phyloP scores from a whole-genome alignment of 1,140 invertebrate genomes.

The Ptiloglossa arizonensis region DNA sequence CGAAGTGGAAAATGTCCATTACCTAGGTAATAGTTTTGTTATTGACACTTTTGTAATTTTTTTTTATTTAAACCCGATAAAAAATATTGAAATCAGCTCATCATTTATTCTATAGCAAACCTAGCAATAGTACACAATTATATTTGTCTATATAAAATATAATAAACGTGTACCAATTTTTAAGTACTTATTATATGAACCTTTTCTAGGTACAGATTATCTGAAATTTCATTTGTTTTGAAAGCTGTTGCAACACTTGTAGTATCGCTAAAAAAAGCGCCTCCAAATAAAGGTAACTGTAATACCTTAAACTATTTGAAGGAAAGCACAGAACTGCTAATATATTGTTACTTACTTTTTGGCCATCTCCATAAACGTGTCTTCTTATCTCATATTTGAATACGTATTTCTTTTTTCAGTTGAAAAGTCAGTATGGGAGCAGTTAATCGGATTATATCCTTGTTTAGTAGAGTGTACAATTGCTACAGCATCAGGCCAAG shows the following conservation, averaged over 20 bases:
- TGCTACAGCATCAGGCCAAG: constrained; percentile 87
- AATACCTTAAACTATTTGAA: constrained; percentile 1
- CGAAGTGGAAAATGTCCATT: constrained; percentile 94
- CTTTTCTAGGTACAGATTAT: constrained; percentile 91
- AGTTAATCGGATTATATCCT: constrained; percentile 95
- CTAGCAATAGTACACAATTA: background rate
- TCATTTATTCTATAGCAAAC: background rate
- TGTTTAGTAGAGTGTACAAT: constrained; percentile 94
- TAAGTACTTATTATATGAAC: constrained; percentile 67
- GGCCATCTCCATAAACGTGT: background rate
- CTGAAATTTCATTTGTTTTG: constrained; percentile 98
- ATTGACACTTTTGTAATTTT: constrained; percentile 1
- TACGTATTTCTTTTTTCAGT: constrained; percentile 83
- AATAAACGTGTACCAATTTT: constrained; percentile 38
- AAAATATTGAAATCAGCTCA: background rate
- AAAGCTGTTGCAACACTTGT: constrained; percentile 97
- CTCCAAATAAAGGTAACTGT: constrained; percentile 88
- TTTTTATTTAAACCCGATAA: background rate
- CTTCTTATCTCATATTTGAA: background rate
- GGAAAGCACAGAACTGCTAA: background rate
- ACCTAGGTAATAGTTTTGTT: constrained; percentile 86
- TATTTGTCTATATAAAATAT: background rate
- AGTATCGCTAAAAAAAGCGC: constrained; percentile 95
- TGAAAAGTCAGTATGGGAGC: constrained; percentile 94
- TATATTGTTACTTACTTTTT: background rate